Evolutionary conservation across 2,797 vertebrate genomes (phyloP), one percentile per base, ranked within the genome.

Genomic region (Pipistrellus kuhlii): DNA sequence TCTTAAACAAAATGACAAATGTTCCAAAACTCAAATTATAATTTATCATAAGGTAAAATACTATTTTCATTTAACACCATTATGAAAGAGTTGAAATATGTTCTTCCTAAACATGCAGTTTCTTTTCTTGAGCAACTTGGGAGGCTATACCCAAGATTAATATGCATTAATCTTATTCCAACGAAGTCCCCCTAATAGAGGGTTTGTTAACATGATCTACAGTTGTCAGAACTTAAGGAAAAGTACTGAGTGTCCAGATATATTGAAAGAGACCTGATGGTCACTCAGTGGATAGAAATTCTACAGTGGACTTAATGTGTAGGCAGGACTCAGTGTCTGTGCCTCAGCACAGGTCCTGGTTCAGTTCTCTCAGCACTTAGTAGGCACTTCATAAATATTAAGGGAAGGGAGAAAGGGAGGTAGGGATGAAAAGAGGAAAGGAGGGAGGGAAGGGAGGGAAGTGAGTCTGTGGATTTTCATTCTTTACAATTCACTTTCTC

Each of bases 1-100:
- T 48, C 25, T 59, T 90, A 86, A 78, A 82, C 35, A 93, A 91
- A 90, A 83, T 30, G 23, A 21, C 10, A 90, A 85, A 69, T 41
- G 7, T 64, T 86, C 83, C 20, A 35, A 95, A 95, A 64, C 18
- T 38, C n/a, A 23, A 86, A 64, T n/a, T 35, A 11, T 15, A 64
- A 53, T 69, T 32, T 57, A 59, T 91, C 48, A 18, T 53, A 48
- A 93, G 53, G 30, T 44, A 14, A 21, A 86, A 76, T 25, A 46
- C 11, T 41, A 13, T 62, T 84, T 76, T 80, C 27, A 53, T 72
- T 30, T 68, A 84, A n/a, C 44, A 72, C 41, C 38, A 18, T 18
- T 32, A 62, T 12, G 69, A 86, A 84, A 64, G 27, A 38, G 6
- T 3, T 77, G 76, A 77, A 84, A 32, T 8, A n/a, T 7, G 0